Evolutionary conservation across 2,888 invertebrate species (phyloP).

Genomic region (Torymus tubicola): DNA sequence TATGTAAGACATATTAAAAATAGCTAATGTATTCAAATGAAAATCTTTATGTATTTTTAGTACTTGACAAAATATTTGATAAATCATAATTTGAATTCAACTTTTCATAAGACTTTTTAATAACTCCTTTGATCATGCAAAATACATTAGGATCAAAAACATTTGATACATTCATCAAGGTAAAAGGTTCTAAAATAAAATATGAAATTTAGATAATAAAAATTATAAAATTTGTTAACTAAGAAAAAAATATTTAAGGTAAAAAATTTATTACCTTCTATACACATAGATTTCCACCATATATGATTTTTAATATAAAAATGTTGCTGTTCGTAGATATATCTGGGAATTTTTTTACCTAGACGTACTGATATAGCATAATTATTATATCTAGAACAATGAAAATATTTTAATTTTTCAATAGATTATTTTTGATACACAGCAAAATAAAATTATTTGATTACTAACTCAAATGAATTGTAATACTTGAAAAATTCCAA

Average conservation of each 20-base stretch:
- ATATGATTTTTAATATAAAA: background rate
- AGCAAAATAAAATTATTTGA: background rate
- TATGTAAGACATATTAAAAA: too few species aligned
- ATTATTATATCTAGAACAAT: background rate
- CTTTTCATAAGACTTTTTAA: background rate
- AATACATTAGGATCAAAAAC: too few species aligned
- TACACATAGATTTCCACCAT: background rate
- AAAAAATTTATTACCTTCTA: background rate
- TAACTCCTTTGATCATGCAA: background rate
- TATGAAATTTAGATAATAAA: background rate
- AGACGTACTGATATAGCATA: background rate
- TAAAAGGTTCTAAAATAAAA: background rate
- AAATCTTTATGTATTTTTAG: too few species aligned
- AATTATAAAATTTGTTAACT: background rate
- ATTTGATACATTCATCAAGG: too few species aligned
- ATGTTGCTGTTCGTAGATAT: too few species aligned
- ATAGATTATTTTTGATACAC: background rate
- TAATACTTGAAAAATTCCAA: conserved; percentile 8
- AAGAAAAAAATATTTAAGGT: too few species aligned
- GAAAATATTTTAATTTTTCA: background rate
- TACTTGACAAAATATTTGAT: background rate
- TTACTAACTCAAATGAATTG: background rate
- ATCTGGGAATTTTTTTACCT: background rate
- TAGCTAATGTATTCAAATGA: too few species aligned
- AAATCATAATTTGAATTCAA: background rate